Evolutionary conservation across 2,888 invertebrate genomes (phyloP).

Genomic region (Pseudoips prasinana): DNA sequence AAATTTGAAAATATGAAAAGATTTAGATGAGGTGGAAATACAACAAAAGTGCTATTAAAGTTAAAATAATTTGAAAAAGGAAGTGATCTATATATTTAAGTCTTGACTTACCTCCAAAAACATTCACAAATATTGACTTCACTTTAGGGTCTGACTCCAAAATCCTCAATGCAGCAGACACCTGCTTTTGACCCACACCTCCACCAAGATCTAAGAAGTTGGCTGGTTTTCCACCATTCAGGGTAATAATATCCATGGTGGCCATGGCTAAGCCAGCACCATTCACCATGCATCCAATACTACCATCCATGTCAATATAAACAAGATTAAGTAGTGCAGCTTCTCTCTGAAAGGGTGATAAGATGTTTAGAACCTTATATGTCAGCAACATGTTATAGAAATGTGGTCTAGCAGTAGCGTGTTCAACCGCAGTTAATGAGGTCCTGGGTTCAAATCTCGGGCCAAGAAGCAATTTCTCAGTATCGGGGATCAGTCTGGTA

Average conservation of each 20-base stretch:
- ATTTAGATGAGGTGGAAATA: too few species aligned
- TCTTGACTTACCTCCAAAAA: conserved; percentile 88
- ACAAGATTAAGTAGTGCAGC: conserved; percentile 95
- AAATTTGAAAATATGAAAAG: too few species aligned
- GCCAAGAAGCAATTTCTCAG: too few species aligned
- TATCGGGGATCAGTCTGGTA: too few species aligned
- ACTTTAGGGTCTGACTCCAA: conserved; percentile 94
- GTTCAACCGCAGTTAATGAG: too few species aligned
- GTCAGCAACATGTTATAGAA: too few species aligned
- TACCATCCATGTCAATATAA: conserved; percentile 98
- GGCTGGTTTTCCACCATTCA: conserved; percentile 97
- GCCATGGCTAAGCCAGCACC: conserved; percentile 99
- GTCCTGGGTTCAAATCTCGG: too few species aligned
- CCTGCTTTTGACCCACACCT: conserved; percentile 96
- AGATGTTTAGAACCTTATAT: too few species aligned
- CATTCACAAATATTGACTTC: conserved; percentile 97
- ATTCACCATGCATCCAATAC: conserved; percentile 98
- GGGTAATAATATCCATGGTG: conserved; percentile 99
- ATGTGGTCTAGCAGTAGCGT: too few species aligned
- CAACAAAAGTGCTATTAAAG: too few species aligned
- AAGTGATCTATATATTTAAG: too few species aligned
- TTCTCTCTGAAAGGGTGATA: conserved; percentile 84
- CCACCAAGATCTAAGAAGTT: conserved; percentile 99
- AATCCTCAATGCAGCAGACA: conserved; percentile 95
- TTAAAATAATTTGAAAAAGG: too few species aligned